Conservation (phyloP, 2,113 vertebrate species). For the Prionailurus viverrinus region DNA sequence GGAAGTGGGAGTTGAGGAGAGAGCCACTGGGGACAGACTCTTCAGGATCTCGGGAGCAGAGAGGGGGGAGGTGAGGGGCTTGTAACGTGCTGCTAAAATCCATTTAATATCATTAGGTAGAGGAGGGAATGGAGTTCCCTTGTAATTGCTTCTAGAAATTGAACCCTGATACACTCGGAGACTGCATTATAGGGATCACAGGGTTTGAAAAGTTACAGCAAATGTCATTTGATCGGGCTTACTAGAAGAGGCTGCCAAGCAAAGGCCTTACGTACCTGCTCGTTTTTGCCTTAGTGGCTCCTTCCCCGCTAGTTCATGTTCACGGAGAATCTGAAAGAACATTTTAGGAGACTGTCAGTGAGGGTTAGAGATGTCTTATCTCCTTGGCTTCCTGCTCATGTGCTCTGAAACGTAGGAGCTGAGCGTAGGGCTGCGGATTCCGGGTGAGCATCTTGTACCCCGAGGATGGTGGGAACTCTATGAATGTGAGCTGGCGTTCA, state of each 20-base stretch:
- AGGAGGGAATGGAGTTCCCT: background rate
- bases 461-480: accelerated
- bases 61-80: background rate
- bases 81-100: too few relatives aligned
- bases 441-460: background rate
- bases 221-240: background rate
- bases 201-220: background rate
- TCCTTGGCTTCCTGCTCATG: background rate
- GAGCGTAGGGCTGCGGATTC: background rate
- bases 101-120: background rate
- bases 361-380: background rate
- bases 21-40: background rate
- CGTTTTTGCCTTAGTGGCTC: slow-evolving; percentile 77
- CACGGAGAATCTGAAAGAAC: slow-evolving; percentile 70
- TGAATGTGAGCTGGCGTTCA: background rate
- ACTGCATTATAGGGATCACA: background rate
- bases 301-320: background rate
- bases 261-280: slow-evolving; percentile 78
- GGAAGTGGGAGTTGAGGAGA: background rate
- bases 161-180: background rate
- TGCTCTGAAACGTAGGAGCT: background rate
- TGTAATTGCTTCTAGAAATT: background rate
- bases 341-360: background rate
- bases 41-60: background rate
- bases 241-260: background rate